Evolutionary conservation across 2,113 vertebrate genomes (phyloP).

Genomic region (Scalopus aquaticus): DNA sequence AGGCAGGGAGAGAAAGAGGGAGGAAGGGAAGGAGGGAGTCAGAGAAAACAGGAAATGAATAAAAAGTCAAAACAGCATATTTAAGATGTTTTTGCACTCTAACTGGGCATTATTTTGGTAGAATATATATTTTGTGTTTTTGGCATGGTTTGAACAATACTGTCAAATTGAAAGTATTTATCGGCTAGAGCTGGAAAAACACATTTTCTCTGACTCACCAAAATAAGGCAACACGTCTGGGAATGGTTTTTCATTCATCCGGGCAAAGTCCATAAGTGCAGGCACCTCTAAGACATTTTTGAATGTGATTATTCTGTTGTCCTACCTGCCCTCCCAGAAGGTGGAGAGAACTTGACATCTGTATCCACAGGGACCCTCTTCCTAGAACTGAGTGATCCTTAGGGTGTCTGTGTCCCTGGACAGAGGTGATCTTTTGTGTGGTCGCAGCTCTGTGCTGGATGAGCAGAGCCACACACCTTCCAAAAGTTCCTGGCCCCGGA

Average conservation of each 20-base stretch:
- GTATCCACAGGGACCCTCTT: not conserved
- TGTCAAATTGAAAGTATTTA: conserved; percentile 11
- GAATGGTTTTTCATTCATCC: not conserved
- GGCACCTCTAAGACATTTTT: not conserved
- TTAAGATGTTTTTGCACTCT: not conserved
- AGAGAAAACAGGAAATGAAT: not conserved
- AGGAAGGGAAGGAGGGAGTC: not conserved
- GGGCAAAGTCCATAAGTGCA: not conserved
- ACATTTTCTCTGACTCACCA: not conserved
- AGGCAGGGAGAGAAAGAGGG: not conserved
- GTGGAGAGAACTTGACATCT: not conserved
- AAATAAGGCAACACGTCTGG: not conserved
- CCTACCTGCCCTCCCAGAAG: not conserved
- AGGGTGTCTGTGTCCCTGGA: not conserved
- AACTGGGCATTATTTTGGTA: not conserved
- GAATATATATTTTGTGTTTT: not conserved
- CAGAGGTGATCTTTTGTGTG: not conserved
- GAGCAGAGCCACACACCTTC: not conserved
- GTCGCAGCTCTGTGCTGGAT: not conserved
- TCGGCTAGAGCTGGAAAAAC: not conserved
- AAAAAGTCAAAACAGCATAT: not conserved
- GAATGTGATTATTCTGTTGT: not conserved
- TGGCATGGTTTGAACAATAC: not conserved
- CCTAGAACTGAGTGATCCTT: not conserved
- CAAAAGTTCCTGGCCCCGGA: not conserved